Conservation (phyloP, 2,113 vertebrate species). For the Saguinus midas region DNA sequence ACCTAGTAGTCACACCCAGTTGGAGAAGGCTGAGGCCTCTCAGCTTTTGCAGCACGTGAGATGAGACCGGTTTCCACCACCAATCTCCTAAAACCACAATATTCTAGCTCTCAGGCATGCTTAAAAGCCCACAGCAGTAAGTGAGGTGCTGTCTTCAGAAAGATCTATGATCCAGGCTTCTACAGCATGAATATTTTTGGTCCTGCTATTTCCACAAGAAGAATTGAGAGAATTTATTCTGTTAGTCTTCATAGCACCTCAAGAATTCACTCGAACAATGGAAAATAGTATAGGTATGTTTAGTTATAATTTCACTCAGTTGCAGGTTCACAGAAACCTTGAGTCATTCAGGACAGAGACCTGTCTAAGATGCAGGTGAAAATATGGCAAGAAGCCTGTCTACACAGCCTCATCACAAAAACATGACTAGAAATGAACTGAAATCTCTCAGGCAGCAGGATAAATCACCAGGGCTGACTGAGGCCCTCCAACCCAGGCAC, state of each 20-base stretch:
- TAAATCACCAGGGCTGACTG: neutral
- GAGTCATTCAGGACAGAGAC: neutral
- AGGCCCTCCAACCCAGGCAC: neutral
- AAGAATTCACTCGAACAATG: neutral
- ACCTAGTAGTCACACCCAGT: neutral
- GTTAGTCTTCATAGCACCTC: neutral
- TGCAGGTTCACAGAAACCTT: neutral
- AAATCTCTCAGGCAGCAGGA: neutral
- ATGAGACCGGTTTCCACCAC: neutral
- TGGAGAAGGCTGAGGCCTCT: neutral
- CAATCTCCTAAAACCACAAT: neutral
- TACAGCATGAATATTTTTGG: neutral
- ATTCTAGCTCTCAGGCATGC: neutral
- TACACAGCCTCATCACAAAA: neutral
- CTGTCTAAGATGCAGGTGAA: neutral
- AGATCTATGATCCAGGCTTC: neutral
- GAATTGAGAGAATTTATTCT: neutral
- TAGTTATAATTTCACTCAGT: neutral
- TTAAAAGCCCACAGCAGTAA: neutral
- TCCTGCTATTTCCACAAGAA: neutral
- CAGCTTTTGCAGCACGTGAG: neutral
- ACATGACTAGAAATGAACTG: neutral
- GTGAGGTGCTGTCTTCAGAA: neutral
- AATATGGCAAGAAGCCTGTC: neutral
- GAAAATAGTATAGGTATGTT: neutral